phyloP scores from a whole-genome alignment of 1,140 invertebrate genomes.

The Mercenaria mercenaria region DNA sequence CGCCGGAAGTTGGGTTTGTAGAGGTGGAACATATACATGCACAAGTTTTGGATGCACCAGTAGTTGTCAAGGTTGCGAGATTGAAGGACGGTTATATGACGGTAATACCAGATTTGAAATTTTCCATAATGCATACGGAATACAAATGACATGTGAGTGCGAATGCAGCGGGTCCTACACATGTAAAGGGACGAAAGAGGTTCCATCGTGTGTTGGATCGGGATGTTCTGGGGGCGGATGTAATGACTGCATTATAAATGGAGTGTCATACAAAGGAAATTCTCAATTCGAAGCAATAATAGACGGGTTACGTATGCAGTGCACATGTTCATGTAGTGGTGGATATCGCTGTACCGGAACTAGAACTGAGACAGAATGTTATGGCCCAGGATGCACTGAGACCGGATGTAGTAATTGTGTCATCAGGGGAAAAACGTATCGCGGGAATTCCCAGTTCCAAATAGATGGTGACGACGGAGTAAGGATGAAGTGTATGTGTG shows the following conservation, averaged over 20 bases:
- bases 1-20: constrained; percentile 20
- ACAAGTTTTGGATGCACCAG: constrained; percentile 32
- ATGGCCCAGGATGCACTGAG: constrained; percentile 31
- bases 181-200: constrained; percentile 45
- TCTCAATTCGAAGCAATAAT: constrained; percentile 51
- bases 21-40: constrained; percentile 8
- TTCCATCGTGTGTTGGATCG: constrained; percentile 17
- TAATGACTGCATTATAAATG: constrained; percentile 35
- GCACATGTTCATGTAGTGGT: constrained; percentile 55
- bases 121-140: constrained; percentile 50
- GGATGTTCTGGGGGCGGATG: constrained; percentile 28
- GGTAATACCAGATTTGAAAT: constrained; percentile 56
- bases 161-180: constrained; percentile 53
- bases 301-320: constrained; percentile 31
- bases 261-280: constrained; percentile 25
- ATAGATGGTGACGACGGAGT: constrained; percentile 21
- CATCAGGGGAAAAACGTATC: constrained; percentile 25
- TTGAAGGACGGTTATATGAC: constrained; percentile 40
- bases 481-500: constrained; percentile 37
- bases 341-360: constrained; percentile 43
- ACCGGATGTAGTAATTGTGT: constrained; percentile 4
- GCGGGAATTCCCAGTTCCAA: constrained; percentile 39
- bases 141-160: constrained; percentile 49
- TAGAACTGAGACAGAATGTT: constrained; percentile 12
- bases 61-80: constrained; percentile 35